phyloP scores from a whole-genome alignment of 2,797 vertebrate species.

The Bradypodion pumilum region DNA sequence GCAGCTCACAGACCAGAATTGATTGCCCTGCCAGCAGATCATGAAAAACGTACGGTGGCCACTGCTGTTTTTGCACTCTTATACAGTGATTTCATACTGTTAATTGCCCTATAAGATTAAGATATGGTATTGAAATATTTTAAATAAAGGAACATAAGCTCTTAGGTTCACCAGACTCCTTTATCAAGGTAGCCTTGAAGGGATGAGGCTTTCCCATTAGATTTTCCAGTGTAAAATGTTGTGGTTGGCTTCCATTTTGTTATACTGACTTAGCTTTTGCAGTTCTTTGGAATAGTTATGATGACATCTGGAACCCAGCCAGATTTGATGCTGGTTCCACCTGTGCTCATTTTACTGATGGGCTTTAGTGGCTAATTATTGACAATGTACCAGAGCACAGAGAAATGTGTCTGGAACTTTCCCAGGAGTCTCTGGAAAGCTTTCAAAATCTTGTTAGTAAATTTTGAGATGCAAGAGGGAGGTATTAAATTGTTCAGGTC shows the following conservation, averaged over 20 bases:
- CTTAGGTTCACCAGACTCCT: neutral
- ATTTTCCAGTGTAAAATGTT: neutral
- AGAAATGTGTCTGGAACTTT: neutral
- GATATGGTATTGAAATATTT: neutral
- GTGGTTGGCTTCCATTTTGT: neutral
- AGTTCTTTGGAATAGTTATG: neutral
- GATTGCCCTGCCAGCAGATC: too few relatives aligned
- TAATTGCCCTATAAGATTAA: neutral
- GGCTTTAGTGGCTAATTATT: neutral
- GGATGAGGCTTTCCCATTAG: neutral
- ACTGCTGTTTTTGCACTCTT: neutral
- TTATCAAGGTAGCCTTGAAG: neutral
- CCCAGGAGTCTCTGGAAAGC: neutral
- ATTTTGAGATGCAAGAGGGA: neutral
- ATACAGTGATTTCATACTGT: neutral
- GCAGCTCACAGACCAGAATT: too few relatives aligned
- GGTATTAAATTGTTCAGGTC: neutral
- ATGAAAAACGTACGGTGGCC: too few relatives aligned
- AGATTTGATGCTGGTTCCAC: fast-evolving
- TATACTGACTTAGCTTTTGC: neutral
- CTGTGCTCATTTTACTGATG: neutral
- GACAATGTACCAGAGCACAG: neutral
- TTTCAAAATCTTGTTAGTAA: slow-evolving; percentile 13
- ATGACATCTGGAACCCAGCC: neutral
- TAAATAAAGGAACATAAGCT: neutral